Conservation (phyloP, 2,113 vertebrate species). For the Pitta sordida region DNA sequence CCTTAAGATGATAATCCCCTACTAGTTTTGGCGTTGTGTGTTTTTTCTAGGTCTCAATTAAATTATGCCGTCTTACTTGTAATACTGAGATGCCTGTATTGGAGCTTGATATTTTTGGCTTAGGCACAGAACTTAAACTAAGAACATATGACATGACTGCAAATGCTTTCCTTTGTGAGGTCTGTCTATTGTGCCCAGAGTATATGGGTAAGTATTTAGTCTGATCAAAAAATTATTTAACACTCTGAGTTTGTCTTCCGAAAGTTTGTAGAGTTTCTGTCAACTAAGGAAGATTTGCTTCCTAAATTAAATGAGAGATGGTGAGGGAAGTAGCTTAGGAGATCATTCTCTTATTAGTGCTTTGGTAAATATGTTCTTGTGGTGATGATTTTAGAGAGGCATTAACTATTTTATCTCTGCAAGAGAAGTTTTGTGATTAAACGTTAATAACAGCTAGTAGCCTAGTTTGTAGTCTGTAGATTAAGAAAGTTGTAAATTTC, state of each 20-base stretch:
- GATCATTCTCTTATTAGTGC: neutral
- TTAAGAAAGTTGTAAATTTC: neutral
- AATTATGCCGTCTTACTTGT: constrained; percentile 80
- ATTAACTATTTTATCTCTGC: neutral
- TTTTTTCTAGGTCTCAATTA: constrained; percentile 81
- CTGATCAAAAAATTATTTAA: neutral
- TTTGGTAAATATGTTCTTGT: neutral
- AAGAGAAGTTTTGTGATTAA: neutral
- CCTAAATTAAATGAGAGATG: neutral
- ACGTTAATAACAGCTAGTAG: neutral
- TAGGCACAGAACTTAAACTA: constrained; percentile 88
- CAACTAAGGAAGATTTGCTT: neutral
- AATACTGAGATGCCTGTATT: constrained; percentile 81
- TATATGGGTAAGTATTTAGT: constrained; percentile 81
- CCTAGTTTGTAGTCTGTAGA: neutral
- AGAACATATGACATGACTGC: constrained; percentile 89
- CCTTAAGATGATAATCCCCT: neutral
- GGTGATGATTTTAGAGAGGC: neutral
- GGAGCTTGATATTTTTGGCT: constrained; percentile 80
- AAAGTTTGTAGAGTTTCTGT: neutral
- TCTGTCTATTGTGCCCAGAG: constrained; percentile 91
- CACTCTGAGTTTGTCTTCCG: neutral
- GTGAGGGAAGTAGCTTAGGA: neutral
- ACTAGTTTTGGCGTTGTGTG: neutral
- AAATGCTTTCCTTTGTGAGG: constrained; percentile 86